These are phyloP conservation scores for Stichopus horrens DNA, from an alignment of 53 echinoderm and acorn worm species.

Conservation along the genomic window DNA sequence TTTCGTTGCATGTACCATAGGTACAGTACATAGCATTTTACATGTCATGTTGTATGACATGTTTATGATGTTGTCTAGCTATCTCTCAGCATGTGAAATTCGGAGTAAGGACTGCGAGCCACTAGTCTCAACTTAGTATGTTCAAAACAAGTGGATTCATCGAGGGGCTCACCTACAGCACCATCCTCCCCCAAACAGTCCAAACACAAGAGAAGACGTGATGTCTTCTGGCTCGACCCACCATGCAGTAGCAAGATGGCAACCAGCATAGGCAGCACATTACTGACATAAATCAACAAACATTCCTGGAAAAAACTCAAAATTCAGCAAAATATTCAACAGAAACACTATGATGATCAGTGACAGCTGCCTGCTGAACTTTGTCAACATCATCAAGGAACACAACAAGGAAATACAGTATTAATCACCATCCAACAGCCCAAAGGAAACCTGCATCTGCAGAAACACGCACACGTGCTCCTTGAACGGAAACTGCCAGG, in stretches of 20 bases:
- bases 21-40: too few species aligned
- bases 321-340: slow-evolving; percentile 6
- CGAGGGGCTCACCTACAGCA: too few species aligned
- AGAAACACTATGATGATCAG: slow-evolving; percentile 51
- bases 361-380: slow-evolving; percentile 57
- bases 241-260: slow-evolving; percentile 55
- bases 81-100: too few species aligned
- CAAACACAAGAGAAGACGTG: slow-evolving; percentile 28
- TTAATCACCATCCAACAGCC: neutral
- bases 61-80: too few species aligned
- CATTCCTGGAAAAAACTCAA: slow-evolving; percentile 42
- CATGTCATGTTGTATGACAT: too few species aligned
- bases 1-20: too few species aligned
- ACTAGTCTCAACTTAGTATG: too few species aligned
- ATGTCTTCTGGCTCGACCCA: slow-evolving; percentile 54
- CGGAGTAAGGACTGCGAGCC: too few species aligned
- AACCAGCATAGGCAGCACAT: slow-evolving; percentile 54
- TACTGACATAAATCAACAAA: slow-evolving; percentile 50
- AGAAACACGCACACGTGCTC: neutral
- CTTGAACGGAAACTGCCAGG: neutral
- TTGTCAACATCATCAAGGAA: slow-evolving; percentile 38
- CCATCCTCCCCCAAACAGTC: too few species aligned
- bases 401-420: slow-evolving; percentile 55
- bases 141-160: too few species aligned
- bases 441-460: neutral